Percentiles rank a stretch among this genome's conserved stretches.
Conservation (phyloP, 2,888 invertebrate genomes). For the Melanotus villosus region DNA sequence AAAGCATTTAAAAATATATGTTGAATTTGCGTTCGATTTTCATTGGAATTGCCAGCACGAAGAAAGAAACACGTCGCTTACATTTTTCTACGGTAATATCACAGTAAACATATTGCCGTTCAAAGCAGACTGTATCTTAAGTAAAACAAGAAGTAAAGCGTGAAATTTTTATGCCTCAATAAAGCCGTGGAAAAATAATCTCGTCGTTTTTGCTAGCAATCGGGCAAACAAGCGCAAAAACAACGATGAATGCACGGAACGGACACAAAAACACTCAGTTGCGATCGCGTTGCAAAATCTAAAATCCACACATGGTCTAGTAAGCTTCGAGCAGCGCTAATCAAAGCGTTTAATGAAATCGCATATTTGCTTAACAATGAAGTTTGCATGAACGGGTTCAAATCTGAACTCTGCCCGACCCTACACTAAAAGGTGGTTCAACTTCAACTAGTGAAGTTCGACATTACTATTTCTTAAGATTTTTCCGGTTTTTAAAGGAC, state of each 20-base stretch:
- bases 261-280: constrained; percentile 32
- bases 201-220: constrained; percentile 10
- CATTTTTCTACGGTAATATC: not conserved
- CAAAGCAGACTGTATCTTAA: not conserved
- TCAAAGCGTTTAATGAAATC: constrained; percentile 65
- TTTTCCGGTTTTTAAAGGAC: not conserved
- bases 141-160: constrained; percentile 32
- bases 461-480: not conserved
- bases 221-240: constrained; percentile 21
- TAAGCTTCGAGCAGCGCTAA: constrained; percentile 64
- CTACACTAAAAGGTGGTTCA: constrained; percentile 4
- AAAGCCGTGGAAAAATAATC: constrained; percentile 35
- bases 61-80: constrained; percentile 8
- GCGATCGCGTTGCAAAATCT: constrained; percentile 46
- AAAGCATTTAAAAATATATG: too few species aligned
- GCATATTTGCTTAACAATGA: constrained; percentile 65
- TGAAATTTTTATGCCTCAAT: constrained; percentile 40
- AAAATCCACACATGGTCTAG: constrained; percentile 60
- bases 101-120: constrained; percentile 12
- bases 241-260: constrained; percentile 24
- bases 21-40: not conserved
- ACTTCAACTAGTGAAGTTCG: not conserved
- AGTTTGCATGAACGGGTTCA: constrained; percentile 60
- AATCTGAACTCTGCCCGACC: constrained; percentile 42
- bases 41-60: not conserved